phyloP scores from a whole-genome alignment of 2,888 invertebrate genomes.

The Myathropa florea region DNA sequence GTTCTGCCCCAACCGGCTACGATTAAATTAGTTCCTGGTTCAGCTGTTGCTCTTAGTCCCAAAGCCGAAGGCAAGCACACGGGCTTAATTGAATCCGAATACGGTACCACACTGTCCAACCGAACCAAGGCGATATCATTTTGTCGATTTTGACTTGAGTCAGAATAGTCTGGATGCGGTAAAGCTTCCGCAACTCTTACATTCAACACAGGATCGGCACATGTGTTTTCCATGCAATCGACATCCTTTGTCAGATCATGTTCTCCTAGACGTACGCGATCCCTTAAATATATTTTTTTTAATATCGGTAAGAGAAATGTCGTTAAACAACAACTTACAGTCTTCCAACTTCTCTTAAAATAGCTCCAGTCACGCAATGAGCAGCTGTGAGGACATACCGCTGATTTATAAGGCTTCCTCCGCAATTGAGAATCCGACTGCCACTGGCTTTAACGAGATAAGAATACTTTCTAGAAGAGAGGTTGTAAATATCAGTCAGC shows the following conservation, averaged over 20 bases:
- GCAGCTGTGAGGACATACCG: conserved; percentile 84
- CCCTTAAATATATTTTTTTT: conserved; percentile 53
- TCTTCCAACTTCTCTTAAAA: conserved; percentile 81
- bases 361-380: conserved; percentile 83
- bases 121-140: conserved; percentile 88
- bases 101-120: conserved; percentile 82
- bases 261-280: conserved; percentile 78
- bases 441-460: conserved; percentile 72
- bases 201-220: conserved; percentile 83
- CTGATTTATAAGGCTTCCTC: conserved; percentile 86
- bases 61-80: conserved; percentile 83
- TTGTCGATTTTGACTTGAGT: conserved; percentile 82
- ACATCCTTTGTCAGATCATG: conserved; percentile 76
- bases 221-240: conserved; percentile 81
- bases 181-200: conserved; percentile 84
- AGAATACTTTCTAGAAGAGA: neutral
- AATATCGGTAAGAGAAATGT: neutral
- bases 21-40: conserved; percentile 79
- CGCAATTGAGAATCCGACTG: conserved; percentile 82
- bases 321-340: conserved; percentile 80
- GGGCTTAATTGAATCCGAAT: conserved; percentile 83
- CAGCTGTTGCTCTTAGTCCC: conserved; percentile 73
- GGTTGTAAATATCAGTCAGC: neutral
- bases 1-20: conserved; percentile 86
- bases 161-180: conserved; percentile 85